A percentile compares a stretch with the other conserved stretches of the same genome.
phyloP scores from a whole-genome alignment of 2,888 invertebrate species.

The Hirtodrosophila trivittata region DNA sequence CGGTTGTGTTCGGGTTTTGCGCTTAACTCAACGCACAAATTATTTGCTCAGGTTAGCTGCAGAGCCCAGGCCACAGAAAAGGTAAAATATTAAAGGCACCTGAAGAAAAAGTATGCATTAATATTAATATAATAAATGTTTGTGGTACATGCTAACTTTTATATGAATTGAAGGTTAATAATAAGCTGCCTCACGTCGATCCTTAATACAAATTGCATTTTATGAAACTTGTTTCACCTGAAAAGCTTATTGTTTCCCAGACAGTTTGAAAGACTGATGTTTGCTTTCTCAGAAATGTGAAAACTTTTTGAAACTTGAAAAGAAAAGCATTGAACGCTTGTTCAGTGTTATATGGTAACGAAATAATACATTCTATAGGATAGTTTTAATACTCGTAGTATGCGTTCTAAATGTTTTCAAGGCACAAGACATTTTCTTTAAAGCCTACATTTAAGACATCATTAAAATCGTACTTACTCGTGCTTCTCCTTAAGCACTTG shows the following conservation, averaged over 20 bases:
- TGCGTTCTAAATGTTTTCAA: too few species aligned
- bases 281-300: too few species aligned
- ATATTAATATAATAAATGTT: constrained; percentile 45
- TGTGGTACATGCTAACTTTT: constrained; percentile 10
- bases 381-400: too few species aligned
- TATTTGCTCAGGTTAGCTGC: constrained; percentile 64
- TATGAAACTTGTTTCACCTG: constrained; percentile 6
- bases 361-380: too few species aligned
- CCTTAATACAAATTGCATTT: constrained; percentile 6
- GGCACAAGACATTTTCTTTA: neutral
- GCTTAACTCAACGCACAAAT: constrained; percentile 73
- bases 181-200: neutral
- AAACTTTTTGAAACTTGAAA: too few species aligned
- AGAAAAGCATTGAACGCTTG: too few species aligned
- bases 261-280: too few species aligned
- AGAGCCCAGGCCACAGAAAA: constrained; percentile 10
- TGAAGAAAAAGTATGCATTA: constrained; percentile 27
- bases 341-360: too few species aligned
- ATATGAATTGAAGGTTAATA: constrained; percentile 33
- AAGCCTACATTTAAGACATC: constrained; percentile 4
- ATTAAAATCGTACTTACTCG: constrained; percentile 7
- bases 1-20: constrained; percentile 59
- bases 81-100: constrained; percentile 44
- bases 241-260: neutral
- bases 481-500: constrained; percentile 12